Evolutionary conservation across 2,888 invertebrate genomes (phyloP).

Genomic region (Lithophane ornitopus): DNA sequence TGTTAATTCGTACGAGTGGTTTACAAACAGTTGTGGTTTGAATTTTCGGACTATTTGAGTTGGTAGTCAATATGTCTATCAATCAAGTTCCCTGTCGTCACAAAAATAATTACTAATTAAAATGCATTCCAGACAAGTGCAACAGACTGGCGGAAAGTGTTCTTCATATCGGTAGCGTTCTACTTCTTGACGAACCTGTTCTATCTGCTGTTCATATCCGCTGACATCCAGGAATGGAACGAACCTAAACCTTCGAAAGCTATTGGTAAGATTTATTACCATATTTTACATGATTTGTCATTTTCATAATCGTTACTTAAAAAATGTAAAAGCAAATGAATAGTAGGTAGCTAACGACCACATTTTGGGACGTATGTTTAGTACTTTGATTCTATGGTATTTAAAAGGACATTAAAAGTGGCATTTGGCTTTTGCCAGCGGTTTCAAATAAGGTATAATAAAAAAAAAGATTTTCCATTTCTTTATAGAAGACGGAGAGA

Average conservation of each 20-base stretch:
- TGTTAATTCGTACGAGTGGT: neutral
- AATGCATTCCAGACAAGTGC: slow-evolving; percentile 86
- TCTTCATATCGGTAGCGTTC: slow-evolving; percentile 91
- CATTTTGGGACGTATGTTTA: neutral
- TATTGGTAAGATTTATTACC: slow-evolving; percentile 71
- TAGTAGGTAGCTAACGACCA: too few species aligned
- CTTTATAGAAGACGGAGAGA: slow-evolving; percentile 56
- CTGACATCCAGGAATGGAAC: slow-evolving; percentile 92
- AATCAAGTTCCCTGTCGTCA: neutral
- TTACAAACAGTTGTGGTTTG: too few species aligned
- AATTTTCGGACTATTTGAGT: neutral
- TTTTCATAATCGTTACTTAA: neutral
- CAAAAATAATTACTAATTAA: neutral
- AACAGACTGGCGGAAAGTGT: slow-evolving; percentile 91
- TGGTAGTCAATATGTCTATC: neutral
- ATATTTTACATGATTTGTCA: neutral
- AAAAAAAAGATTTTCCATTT: neutral
- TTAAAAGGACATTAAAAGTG: neutral
- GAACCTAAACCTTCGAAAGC: slow-evolving; percentile 76
- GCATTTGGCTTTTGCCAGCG: too few species aligned
- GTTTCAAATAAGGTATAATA: neutral
- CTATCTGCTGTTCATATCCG: slow-evolving; percentile 91
- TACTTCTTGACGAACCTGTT: slow-evolving; percentile 91
- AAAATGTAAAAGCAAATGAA: neutral
- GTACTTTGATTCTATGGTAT: neutral